These are phyloP conservation scores for Parotia lawesii DNA, from an alignment of 2,113 vertebrate species.

Conservation along the genomic window DNA sequence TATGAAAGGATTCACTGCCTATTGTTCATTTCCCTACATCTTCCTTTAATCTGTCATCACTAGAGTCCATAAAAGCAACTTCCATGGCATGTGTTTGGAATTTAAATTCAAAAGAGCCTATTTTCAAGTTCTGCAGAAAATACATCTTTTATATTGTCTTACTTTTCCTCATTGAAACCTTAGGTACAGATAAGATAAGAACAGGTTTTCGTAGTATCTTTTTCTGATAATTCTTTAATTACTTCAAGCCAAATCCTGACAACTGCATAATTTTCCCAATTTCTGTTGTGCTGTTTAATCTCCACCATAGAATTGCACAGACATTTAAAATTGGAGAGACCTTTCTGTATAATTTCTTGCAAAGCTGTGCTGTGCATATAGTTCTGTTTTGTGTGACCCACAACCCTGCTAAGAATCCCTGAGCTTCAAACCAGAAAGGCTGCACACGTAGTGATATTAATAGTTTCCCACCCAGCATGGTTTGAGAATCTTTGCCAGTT, in stretches of 20 bases:
- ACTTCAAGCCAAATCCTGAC: not conserved
- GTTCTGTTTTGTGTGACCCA: not conserved
- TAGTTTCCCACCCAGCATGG: not conserved
- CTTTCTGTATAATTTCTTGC: not conserved
- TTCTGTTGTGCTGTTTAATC: not conserved
- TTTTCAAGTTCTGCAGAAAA: not conserved
- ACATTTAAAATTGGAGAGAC: not conserved
- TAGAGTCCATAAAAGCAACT: not conserved
- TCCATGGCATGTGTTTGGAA: not conserved
- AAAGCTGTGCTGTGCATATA: not conserved
- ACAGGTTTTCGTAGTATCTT: not conserved
- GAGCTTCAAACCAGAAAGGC: not conserved
- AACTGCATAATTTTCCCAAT: not conserved
- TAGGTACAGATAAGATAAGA: not conserved
- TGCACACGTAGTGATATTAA: not conserved
- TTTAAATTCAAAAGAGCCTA: not conserved
- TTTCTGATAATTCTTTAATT: not conserved
- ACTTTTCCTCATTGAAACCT: not conserved
- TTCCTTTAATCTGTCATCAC: not conserved
- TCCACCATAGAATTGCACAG: not conserved
- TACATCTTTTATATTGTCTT: not conserved
- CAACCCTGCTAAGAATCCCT: not conserved
- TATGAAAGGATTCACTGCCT: not conserved
- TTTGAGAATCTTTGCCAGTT: not conserved
- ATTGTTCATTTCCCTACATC: not conserved